Evolutionary conservation across 30 jellyfish, hydroid and myxozoan genomes (phyloP).

Genomic region (Hydractinia symbiolongicarpus): DNA sequence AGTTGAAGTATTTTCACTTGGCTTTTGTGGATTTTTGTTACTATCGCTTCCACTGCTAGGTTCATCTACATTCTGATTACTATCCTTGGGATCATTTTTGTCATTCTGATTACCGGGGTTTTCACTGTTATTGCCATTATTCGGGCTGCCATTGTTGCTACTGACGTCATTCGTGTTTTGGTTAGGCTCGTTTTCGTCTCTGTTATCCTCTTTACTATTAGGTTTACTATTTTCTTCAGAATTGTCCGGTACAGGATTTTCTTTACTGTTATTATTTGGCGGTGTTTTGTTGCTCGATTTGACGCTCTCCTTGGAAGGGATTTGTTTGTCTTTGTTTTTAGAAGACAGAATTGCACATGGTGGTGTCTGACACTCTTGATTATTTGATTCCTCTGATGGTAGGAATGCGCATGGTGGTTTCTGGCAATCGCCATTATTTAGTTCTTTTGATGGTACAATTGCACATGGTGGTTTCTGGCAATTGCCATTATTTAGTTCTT

Average conservation of each 20-base stretch:
- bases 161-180: too few species aligned
- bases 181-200: too few species aligned
- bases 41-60: background rate
- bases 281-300: background rate
- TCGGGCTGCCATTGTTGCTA: background rate
- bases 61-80: background rate
- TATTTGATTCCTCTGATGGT: background rate
- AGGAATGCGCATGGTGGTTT: background rate
- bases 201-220: background rate
- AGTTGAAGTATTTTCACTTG: background rate
- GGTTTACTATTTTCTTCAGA: background rate
- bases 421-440: background rate
- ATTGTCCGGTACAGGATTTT: background rate
- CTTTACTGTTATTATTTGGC: background rate
- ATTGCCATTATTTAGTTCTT: too few species aligned
- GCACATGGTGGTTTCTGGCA: too few species aligned
- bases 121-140: too few species aligned
- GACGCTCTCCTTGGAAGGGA: background rate
- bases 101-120: too few species aligned
- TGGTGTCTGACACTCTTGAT: background rate
- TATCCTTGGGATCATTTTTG: background rate
- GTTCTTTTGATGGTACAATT: too few species aligned
- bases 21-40: constrained; percentile 5
- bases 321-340: background rate
- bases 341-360: background rate